Conservation (phyloP, 2,888 invertebrate species). For the Sericinus montela region DNA sequence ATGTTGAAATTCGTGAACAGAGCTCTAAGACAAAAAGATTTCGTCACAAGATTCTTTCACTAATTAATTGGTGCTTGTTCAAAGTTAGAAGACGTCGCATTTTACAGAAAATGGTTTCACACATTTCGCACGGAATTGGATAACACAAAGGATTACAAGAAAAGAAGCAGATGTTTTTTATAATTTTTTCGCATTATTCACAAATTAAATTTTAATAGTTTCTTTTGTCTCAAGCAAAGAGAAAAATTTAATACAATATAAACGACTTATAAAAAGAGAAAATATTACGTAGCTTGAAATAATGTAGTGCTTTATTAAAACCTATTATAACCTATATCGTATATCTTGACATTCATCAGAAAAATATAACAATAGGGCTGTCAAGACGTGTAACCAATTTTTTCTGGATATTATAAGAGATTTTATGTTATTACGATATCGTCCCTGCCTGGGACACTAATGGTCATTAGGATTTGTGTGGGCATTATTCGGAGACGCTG, state of each 20-base stretch:
- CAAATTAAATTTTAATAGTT: too few relatives aligned
- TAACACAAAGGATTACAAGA: conserved; percentile 23
- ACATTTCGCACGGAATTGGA: conserved; percentile 4
- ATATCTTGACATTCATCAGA: too few relatives aligned
- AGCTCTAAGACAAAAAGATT: background rate
- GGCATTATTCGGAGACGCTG: background rate
- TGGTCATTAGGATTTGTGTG: background rate
- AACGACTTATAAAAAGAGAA: too few relatives aligned
- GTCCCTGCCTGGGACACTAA: background rate
- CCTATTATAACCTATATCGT: too few relatives aligned
- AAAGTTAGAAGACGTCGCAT: conserved; percentile 8
- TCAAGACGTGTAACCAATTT: background rate
- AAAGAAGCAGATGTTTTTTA: conserved; percentile 23
- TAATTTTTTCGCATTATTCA: conserved; percentile 17
- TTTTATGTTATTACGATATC: background rate
- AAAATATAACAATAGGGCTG: too few relatives aligned
- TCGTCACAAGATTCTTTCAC: conserved; percentile 4
- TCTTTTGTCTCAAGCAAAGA: too few relatives aligned
- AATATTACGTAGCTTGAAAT: too few relatives aligned
- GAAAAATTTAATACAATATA: too few relatives aligned
- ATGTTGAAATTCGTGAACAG: conserved; percentile 9
- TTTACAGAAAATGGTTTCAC: conserved; percentile 1
- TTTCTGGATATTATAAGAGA: background rate
- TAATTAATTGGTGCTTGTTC: conserved; percentile 11
- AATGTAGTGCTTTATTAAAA: too few relatives aligned